Evolutionary conservation across 2,797 vertebrate genomes (phyloP), one percentile per base, ranked within the genome.

Genomic region (Cossypha niveicapilla): DNA sequence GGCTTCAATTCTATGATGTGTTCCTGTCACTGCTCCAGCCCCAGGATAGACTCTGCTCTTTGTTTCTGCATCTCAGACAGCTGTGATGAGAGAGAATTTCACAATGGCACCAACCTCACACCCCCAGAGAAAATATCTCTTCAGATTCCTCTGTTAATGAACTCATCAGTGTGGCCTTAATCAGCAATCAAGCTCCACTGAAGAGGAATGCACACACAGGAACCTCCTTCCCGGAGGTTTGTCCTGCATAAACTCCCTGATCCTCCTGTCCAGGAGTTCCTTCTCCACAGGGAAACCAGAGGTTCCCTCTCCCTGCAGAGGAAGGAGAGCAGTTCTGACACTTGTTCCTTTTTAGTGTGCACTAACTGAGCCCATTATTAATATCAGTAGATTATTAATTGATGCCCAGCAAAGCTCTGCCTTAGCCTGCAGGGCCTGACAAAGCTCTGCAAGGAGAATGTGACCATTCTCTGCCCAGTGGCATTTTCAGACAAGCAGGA

Each of bases 71-170:
- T 65, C 88, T 78, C 86, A 71, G 34, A 42, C 91, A 94, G 94
- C 86, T 93, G 95, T 24, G 66, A 72, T 41, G 82, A 77, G 86
- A 61, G 75, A 79, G 74, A 68, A 77, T 93, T 93, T 84, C 27
- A 21, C 91, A 95, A 95, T 32, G 61, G 74, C 45, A 92, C 48
- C 56, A 63, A 68, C 68, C 72, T 93, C 68, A 70, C 48, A n/a
- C 53, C 77, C 84, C 81, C 78, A 32, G 78, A 92, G 84, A 93
- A 93, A 95, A 93, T 37, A 34, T 15, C 86, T 85, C 47, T 44
- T 66, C 57, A 74, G 62, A 95, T 90, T 95, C 93, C 86, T 91
- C 68, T 86, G 73, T 45, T 89, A 90, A 93, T 87, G 85, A 94
- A 45, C 86, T 90, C 90, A 90, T 73, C 92, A 86, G 66, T 2